Conservation (phyloP, 2,797 vertebrate species). For the Psittacula echo region DNA sequence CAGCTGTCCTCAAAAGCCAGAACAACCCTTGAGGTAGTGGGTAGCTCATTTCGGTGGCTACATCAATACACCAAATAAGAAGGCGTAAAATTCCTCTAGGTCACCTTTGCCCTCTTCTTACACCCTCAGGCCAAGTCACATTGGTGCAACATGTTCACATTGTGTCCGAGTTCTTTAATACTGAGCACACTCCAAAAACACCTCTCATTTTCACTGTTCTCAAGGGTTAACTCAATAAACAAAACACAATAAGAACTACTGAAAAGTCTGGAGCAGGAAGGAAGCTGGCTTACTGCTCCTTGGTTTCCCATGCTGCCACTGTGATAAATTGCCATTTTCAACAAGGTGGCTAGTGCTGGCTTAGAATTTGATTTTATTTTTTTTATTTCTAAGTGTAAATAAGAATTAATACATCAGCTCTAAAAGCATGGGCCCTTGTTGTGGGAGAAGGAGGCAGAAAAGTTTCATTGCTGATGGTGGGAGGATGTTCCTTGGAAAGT, state of each 20-base stretch:
- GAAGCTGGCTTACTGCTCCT: conserved; percentile 29
- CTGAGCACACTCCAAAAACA: neutral
- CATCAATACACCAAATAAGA: neutral
- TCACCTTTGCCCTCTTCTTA: neutral
- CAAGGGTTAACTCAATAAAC: conserved; percentile 24
- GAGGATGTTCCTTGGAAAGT: neutral
- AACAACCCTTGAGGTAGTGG: neutral
- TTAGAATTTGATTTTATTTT: neutral
- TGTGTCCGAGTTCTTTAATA: neutral
- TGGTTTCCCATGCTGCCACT: neutral
- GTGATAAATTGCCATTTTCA: conserved; percentile 14
- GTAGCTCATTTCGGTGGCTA: neutral
- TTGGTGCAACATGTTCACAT: neutral
- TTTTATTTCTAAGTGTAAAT: neutral
- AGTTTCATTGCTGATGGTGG: neutral
- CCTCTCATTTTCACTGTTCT: neutral
- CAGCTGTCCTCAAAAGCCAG: neutral
- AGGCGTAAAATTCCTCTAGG: neutral
- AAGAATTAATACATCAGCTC: neutral
- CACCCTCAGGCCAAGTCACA: neutral
- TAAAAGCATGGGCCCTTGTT: neutral
- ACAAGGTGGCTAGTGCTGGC: neutral
- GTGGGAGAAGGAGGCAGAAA: neutral
- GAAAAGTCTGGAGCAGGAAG: conserved; percentile 28
- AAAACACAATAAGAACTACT: conserved; percentile 29